A percentile compares a stretch with the other conserved stretches of the same genome.
These are phyloP conservation scores for Tachuris rubrigastra DNA, from an alignment of 2,113 vertebrate species.

Conservation along the genomic window DNA sequence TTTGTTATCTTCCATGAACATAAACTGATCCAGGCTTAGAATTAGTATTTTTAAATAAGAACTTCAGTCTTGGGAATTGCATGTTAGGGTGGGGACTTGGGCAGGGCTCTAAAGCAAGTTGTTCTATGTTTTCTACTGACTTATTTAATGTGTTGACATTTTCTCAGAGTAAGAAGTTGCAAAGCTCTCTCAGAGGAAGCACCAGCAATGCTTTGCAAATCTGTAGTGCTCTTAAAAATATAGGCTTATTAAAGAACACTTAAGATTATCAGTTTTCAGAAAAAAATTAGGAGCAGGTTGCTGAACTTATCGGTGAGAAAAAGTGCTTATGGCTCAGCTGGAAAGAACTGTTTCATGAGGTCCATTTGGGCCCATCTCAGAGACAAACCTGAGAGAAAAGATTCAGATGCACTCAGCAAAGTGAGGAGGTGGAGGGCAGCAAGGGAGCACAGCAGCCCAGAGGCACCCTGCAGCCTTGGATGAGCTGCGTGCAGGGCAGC, in stretches of 20 bases:
- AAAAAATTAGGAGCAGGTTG: not conserved
- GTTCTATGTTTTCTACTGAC: not conserved
- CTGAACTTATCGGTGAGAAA: not conserved
- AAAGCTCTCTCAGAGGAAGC: not conserved
- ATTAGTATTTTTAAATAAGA: not conserved
- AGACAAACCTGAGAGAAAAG: not conserved
- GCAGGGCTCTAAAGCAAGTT: not conserved
- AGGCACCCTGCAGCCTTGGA: not conserved
- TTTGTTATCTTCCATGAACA: not conserved
- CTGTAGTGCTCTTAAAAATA: not conserved
- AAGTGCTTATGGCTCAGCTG: not conserved
- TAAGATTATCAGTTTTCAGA: not conserved
- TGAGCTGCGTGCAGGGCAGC: not conserved
- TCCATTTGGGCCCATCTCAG: not conserved
- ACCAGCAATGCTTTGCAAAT: not conserved
- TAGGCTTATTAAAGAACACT: not conserved
- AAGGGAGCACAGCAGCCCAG: not conserved
- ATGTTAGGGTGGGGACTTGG: not conserved
- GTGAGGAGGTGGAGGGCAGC: not conserved
- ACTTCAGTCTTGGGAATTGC: not conserved
- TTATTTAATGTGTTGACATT: not conserved
- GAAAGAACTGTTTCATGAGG: not conserved
- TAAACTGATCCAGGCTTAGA: not conserved
- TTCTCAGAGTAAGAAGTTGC: not conserved
- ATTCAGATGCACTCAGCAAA: not conserved